Conservation (phyloP, 2,797 vertebrate genomes). For the Tragelaphus eurycerus region DNA sequence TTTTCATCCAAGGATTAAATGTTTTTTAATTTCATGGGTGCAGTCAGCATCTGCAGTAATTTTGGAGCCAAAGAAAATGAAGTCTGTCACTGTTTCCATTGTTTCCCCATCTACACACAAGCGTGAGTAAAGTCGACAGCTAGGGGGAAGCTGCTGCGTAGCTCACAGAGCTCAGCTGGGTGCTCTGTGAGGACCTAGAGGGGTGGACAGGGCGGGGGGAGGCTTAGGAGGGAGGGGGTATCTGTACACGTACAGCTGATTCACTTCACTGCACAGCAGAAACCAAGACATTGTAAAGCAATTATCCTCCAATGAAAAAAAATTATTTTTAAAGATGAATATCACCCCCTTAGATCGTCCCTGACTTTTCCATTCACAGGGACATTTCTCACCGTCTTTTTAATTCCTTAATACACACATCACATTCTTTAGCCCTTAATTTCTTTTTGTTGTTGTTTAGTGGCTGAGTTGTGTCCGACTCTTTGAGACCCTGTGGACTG, state of each 20-base stretch:
- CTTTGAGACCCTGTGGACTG: accelerated
- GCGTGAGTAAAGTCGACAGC: neutral
- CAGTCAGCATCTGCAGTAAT: neutral
- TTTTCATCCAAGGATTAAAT: accelerated
- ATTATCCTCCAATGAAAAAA: neutral
- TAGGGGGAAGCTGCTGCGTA: accelerated
- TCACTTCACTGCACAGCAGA: neutral
- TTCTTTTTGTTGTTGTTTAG: neutral
- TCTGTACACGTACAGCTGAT: accelerated
- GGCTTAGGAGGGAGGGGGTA: neutral
- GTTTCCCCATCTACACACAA: neutral
- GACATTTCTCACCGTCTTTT: neutral
- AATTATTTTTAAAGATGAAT: neutral
- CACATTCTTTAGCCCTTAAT: neutral
- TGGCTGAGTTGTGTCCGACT: neutral
- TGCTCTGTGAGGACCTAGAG: neutral
- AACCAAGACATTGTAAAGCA: neutral
- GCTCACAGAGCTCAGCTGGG: accelerated
- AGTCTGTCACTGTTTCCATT: neutral
- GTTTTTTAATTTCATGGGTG: neutral
- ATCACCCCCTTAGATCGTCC: neutral
- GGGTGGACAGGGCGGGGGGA: accelerated
- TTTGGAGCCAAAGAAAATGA: neutral
- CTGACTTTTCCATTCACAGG: neutral
- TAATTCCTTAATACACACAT: neutral